These are phyloP conservation scores for Nomada fucata DNA, from an alignment of 2,888 invertebrate species.

Conservation along the genomic window DNA sequence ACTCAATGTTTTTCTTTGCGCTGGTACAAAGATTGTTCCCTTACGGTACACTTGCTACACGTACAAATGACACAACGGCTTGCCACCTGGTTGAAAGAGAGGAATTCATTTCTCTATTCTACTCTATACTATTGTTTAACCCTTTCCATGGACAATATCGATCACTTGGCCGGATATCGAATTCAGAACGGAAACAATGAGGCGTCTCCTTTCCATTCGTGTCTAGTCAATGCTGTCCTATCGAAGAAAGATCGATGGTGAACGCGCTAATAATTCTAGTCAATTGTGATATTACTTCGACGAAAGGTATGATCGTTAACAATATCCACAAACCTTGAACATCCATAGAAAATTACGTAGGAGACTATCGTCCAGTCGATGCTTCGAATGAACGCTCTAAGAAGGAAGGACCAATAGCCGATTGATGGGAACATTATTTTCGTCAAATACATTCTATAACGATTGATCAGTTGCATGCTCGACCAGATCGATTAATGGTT, in stretches of 20 bases:
- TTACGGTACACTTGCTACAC: too few relatives aligned
- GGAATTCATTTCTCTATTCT: too few relatives aligned
- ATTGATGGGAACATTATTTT: too few relatives aligned
- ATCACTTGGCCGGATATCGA: conserved; percentile 9
- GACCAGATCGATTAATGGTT: too few relatives aligned
- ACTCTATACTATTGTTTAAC: too few relatives aligned
- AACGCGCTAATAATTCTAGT: not conserved
- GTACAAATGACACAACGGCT: too few relatives aligned
- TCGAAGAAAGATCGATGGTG: conserved; percentile 5
- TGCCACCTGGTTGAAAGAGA: too few relatives aligned
- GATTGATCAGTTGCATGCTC: too few relatives aligned
- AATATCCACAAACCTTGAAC: conserved; percentile 3
- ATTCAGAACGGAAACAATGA: conserved; percentile 26
- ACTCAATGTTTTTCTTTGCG: too few relatives aligned
- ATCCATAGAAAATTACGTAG: conserved; percentile 5
- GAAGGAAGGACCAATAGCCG: too few relatives aligned
- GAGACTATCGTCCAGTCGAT: not conserved
- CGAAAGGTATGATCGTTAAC: not conserved
- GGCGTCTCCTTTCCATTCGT: conserved; percentile 8
- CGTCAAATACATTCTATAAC: too few relatives aligned
- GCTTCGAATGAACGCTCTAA: not conserved
- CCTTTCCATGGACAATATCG: conserved; percentile 23
- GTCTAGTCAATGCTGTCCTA: not conserved
- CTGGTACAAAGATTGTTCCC: too few relatives aligned
- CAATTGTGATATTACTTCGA: not conserved